Conservation (phyloP, 2,888 invertebrate species). For the Brachycybe producta region DNA sequence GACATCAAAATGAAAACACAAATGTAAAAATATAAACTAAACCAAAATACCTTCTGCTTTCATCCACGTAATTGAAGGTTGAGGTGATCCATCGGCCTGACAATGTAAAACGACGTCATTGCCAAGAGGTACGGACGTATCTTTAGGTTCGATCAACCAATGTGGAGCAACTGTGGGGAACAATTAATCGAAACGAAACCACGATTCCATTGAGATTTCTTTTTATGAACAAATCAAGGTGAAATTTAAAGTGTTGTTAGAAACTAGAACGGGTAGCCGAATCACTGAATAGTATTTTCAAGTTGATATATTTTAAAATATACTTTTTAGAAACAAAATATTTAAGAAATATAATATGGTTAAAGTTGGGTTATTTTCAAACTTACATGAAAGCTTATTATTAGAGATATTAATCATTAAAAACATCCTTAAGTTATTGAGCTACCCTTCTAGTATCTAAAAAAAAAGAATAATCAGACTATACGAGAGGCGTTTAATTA, state of each 20-base stretch:
- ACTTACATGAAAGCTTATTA: too few relatives aligned
- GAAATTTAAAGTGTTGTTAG: too few relatives aligned
- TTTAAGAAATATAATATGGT: too few relatives aligned
- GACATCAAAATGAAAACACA: not conserved
- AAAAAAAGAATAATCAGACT: not conserved
- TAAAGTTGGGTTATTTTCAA: too few relatives aligned
- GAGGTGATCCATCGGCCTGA: constrained; percentile 16
- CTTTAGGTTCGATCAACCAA: constrained; percentile 16
- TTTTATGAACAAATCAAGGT: not conserved
- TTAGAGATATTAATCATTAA: not conserved
- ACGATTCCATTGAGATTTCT: not conserved
- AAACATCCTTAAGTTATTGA: not conserved
- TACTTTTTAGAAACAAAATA: too few relatives aligned
- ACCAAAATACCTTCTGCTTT: constrained; percentile 21
- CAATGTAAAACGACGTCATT: constrained; percentile 15
- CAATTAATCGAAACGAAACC: too few relatives aligned
- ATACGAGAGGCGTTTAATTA: not conserved
- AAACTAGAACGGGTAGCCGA: too few relatives aligned
- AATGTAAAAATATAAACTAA: not conserved
- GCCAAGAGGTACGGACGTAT: constrained; percentile 14
- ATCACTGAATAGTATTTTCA: too few relatives aligned
- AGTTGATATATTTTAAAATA: too few relatives aligned
- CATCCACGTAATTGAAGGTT: constrained; percentile 17
- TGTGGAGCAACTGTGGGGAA: constrained; percentile 15
- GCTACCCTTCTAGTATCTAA: too few relatives aligned